A percentile compares a stretch with the other conserved stretches of the same genome.
Conservation (phyloP, 2,797 vertebrate species). For the Darevskia mixta region DNA sequence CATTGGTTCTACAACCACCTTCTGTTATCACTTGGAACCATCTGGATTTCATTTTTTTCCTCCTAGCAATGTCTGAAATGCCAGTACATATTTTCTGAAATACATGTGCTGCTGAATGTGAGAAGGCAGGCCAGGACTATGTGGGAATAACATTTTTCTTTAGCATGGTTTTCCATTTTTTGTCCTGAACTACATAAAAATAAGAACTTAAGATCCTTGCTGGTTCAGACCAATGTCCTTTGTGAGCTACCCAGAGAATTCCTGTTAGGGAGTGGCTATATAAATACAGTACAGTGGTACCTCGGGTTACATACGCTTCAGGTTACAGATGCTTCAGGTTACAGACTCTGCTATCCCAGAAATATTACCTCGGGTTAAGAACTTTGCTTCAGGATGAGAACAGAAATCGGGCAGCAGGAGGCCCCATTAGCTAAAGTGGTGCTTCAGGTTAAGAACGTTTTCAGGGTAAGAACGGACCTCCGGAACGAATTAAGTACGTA, state of each 20-base stretch:
- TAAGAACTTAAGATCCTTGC: background rate
- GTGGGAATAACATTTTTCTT: conserved; percentile 65
- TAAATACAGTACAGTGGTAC: background rate
- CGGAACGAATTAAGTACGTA: too few relatives aligned
- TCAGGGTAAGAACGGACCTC: too few relatives aligned
- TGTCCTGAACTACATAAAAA: conserved; percentile 19
- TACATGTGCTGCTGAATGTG: conserved; percentile 27
- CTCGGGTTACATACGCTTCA: too few relatives aligned
- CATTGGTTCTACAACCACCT: background rate
- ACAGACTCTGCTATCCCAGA: too few relatives aligned
- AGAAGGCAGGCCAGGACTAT: conserved; percentile 53
- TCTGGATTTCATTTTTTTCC: background rate
- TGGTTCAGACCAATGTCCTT: background rate
- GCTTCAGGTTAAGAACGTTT: too few relatives aligned
- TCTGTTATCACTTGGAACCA: background rate
- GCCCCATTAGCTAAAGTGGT: too few relatives aligned
- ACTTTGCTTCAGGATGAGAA: too few relatives aligned
- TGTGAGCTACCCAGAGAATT: background rate
- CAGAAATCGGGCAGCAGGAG: too few relatives aligned
- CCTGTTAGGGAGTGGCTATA: background rate
- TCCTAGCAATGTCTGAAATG: background rate
- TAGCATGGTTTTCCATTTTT: conserved; percentile 45
- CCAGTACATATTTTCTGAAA: conserved; percentile 41
- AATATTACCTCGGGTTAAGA: too few relatives aligned
- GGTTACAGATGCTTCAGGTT: too few relatives aligned